Evolutionary conservation across 1,140 invertebrate genomes (phyloP).

Genomic region (Drosophila simulans): DNA sequence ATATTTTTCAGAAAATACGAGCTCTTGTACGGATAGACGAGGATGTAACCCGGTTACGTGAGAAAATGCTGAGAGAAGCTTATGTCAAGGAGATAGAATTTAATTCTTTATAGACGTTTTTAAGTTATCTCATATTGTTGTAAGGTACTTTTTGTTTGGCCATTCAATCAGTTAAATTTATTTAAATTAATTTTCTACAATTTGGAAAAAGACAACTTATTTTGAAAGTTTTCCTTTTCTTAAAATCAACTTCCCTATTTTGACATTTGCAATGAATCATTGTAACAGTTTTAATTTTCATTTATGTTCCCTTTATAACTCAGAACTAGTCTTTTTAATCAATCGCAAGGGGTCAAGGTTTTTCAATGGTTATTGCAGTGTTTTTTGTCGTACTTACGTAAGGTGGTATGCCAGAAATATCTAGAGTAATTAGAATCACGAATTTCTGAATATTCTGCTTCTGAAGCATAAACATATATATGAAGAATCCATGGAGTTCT

Average conservation of each 20-base stretch:
- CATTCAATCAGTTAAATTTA: neutral
- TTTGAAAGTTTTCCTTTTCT: neutral
- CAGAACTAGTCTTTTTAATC: slow-evolving; percentile 4
- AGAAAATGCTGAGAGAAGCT: slow-evolving; percentile 89
- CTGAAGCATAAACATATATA: neutral
- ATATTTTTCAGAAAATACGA: slow-evolving; percentile 90
- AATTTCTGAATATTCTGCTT: slow-evolving; percentile 3
- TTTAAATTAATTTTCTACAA: neutral
- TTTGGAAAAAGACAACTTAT: neutral
- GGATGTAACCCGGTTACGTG: slow-evolving; percentile 89
- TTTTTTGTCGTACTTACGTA: slow-evolving; percentile 4
- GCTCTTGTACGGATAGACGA: slow-evolving; percentile 92
- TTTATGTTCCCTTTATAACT: neutral
- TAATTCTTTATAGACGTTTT: slow-evolving; percentile 57
- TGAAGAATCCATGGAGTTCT: neutral
- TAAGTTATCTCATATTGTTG: slow-evolving; percentile 13
- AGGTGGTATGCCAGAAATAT: neutral
- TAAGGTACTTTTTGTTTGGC: neutral
- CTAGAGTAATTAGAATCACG: neutral
- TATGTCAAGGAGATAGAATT: slow-evolving; percentile 70
- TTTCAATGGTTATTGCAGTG: neutral
- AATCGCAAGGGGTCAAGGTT: neutral
- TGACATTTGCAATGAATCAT: neutral
- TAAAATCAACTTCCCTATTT: neutral
- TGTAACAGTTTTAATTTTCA: neutral